A percentile compares a stretch with the other conserved stretches of the same genome.
These are phyloP conservation scores for Fregetta grallaria DNA, from an alignment of 2,113 vertebrate species.

Conservation along the genomic window DNA sequence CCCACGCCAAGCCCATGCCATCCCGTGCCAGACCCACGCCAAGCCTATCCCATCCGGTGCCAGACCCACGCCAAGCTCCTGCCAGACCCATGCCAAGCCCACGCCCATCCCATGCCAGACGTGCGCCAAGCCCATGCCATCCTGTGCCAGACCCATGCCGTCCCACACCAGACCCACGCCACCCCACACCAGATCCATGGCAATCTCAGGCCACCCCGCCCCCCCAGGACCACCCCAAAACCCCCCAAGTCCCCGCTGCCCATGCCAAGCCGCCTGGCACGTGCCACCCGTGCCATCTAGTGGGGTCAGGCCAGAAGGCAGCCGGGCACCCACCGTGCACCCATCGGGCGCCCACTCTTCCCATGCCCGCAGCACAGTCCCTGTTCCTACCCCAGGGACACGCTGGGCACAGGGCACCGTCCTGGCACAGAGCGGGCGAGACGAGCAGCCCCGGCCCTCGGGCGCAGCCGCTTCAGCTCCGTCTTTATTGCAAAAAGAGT, in stretches of 20 bases:
- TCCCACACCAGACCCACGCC: neutral
- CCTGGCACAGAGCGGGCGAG: neutral
- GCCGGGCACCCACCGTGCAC: neutral
- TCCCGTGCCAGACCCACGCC: neutral
- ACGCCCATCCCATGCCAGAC: no score
- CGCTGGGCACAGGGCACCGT: neutral
- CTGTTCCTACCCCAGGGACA: neutral
- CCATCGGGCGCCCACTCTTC: neutral
- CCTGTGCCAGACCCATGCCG: no score
- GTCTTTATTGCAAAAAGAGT: neutral
- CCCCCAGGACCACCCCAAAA: neutral
- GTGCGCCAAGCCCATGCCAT: no score
- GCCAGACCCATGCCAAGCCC: no score
- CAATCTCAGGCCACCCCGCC: no score
- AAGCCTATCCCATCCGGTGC: neutral
- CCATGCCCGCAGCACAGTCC: neutral
- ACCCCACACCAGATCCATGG: neutral
- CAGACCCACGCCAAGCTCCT: accelerated
- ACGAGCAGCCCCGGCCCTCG: neutral
- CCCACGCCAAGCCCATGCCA: neutral
- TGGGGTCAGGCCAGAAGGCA: neutral
- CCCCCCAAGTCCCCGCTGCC: neutral
- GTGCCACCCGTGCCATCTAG: neutral
- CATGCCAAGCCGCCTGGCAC: accelerated
- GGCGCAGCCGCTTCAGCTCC: neutral